Conservation (phyloP, 2,113 vertebrate genomes). For the Thamnophis sirtalis region DNA sequence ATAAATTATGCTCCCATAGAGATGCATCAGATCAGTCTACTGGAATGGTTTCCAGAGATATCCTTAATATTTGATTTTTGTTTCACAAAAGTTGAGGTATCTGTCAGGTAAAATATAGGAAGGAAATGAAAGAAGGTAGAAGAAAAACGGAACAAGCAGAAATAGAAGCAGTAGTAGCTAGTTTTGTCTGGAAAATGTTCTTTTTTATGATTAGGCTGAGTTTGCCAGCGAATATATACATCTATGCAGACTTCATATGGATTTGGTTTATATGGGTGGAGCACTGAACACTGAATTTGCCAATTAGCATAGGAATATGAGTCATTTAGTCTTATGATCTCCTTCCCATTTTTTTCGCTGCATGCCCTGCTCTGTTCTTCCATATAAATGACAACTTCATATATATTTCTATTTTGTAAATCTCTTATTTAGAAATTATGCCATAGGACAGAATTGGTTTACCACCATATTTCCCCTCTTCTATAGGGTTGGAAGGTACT, state of each 20-base stretch:
- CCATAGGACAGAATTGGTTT: neutral
- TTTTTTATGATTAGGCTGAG: neutral
- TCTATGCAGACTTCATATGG: slow-evolving; percentile 15
- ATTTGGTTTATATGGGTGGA: slow-evolving; percentile 10
- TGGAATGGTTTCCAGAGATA: neutral
- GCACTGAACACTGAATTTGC: neutral
- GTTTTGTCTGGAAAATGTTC: neutral
- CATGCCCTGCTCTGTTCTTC: slow-evolving; percentile 11
- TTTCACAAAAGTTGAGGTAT: neutral
- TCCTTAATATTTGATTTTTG: neutral
- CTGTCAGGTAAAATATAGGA: neutral
- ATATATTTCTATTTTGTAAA: neutral
- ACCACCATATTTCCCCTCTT: neutral
- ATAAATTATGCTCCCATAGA: neutral
- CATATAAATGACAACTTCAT: neutral
- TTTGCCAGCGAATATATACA: neutral
- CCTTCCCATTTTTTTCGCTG: slow-evolving; percentile 6
- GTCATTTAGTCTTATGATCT: slow-evolving; percentile 50
- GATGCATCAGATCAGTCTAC: neutral
- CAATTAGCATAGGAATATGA: slow-evolving; percentile 43
- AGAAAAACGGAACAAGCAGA: neutral
- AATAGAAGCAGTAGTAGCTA: neutral
- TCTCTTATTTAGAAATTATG: slow-evolving; percentile 17
- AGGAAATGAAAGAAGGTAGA: neutral
- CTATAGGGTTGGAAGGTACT: neutral